phyloP scores from a whole-genome alignment of 2,113 vertebrate genomes.

The Chloropsis cyanopogon region DNA sequence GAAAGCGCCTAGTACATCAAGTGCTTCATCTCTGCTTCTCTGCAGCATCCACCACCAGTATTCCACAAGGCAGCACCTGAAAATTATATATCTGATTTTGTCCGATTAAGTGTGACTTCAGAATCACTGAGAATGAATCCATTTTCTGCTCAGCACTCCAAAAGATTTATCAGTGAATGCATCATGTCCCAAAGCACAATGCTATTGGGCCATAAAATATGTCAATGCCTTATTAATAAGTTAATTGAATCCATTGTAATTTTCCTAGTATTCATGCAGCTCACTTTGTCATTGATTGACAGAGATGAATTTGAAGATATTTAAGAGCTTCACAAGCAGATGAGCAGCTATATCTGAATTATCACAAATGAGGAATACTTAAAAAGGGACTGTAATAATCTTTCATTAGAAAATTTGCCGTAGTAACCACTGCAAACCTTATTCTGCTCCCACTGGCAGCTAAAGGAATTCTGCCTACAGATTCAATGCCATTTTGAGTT shows the following conservation, averaged over 20 bases:
- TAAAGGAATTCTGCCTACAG: not conserved
- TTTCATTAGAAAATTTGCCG: slow-evolving; percentile 35
- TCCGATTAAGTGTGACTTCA: not conserved
- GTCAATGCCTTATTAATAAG: slow-evolving; percentile 60
- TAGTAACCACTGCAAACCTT: slow-evolving; percentile 28
- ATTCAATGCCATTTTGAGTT: not conserved
- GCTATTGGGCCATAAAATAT: slow-evolving; percentile 30
- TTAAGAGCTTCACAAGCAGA: slow-evolving; percentile 40
- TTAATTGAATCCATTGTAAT: slow-evolving; percentile 61
- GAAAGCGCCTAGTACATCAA: not conserved
- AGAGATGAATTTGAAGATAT: slow-evolving; percentile 62
- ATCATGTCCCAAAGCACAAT: slow-evolving; percentile 33
- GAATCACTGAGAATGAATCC: slow-evolving; percentile 31
- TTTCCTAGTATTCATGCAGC: slow-evolving; percentile 18
- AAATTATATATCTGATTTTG: slow-evolving; percentile 12
- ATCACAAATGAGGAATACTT: slow-evolving; percentile 37
- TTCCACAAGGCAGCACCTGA: not conserved
- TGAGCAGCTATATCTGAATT: slow-evolving; percentile 42
- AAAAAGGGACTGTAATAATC: slow-evolving; percentile 30
- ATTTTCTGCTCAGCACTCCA: slow-evolving; percentile 24
- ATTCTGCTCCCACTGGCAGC: not conserved
- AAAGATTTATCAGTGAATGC: slow-evolving; percentile 46
- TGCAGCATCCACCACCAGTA: not conserved
- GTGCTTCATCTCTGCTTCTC: not conserved
- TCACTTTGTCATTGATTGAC: slow-evolving; percentile 63